A percentile compares a stretch with the other conserved stretches of the same genome.
phyloP scores from a whole-genome alignment of 2,113 vertebrate species.

The Buteo buteo region DNA sequence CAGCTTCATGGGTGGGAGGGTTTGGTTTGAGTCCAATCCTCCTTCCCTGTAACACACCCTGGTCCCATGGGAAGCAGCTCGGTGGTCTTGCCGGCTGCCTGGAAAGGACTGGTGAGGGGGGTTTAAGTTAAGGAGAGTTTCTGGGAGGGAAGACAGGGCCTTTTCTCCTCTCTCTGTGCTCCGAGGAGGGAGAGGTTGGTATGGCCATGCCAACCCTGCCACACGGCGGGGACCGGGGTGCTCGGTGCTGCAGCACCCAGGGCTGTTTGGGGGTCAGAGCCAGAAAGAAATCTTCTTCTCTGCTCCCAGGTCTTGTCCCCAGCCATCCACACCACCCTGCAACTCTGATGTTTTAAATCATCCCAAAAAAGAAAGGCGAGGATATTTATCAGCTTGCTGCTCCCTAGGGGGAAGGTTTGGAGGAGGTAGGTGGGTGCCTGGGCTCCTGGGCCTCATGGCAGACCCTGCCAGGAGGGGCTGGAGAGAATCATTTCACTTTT shows the following conservation, averaged over 20 bases:
- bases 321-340: not conserved
- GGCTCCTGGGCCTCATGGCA: not conserved
- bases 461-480: not conserved
- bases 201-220: not conserved
- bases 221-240: rapidly evolving
- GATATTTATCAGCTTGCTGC: not conserved
- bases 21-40: not conserved
- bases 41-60: not conserved
- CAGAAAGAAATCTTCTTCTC: not conserved
- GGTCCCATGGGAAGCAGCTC: not conserved
- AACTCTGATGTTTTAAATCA: not conserved
- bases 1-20: not conserved
- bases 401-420: not conserved
- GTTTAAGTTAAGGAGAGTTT: not conserved
- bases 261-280: not conserved
- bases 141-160: not conserved
- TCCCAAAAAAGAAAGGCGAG: not conserved
- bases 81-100: not conserved
- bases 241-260: not conserved
- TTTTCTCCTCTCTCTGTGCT: not conserved
- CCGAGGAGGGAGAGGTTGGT: not conserved
- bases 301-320: not conserved
- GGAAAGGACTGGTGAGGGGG: not conserved
- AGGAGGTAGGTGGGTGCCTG: rapidly evolving
- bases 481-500: not conserved